phyloP scores from a whole-genome alignment of 2,113 vertebrate species.

The Ranitomeya variabilis region DNA sequence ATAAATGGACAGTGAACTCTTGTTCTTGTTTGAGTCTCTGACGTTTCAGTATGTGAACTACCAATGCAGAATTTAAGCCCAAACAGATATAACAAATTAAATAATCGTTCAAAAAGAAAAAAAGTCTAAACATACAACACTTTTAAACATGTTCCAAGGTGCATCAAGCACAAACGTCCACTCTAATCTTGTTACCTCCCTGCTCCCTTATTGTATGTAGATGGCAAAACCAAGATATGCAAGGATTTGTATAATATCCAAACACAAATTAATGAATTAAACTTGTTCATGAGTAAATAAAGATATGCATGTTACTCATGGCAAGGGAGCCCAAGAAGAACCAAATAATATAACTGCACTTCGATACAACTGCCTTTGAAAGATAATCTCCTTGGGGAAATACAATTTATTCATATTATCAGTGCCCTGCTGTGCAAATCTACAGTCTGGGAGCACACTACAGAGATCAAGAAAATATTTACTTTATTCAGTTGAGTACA shows the following conservation, averaged over 20 bases:
- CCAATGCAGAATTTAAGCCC: too few relatives aligned
- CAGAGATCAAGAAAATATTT: conserved; percentile 87
- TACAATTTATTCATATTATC: conserved; percentile 87
- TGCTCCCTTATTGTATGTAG: not conserved
- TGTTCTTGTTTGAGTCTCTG: too few relatives aligned
- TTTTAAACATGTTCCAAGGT: not conserved
- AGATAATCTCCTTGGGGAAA: conserved; percentile 84
- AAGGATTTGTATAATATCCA: conserved; percentile 33
- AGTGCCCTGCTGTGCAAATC: conserved; percentile 85
- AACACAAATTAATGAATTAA: conserved; percentile 67
- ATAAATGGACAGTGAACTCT: too few relatives aligned
- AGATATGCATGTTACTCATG: conserved; percentile 65
- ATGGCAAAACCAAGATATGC: not conserved
- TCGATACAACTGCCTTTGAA: conserved; percentile 84
- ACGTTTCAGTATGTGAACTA: too few relatives aligned
- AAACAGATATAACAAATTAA: too few relatives aligned
- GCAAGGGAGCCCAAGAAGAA: conserved; percentile 73
- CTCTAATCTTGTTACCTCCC: not conserved
- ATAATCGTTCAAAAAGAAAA: too few relatives aligned
- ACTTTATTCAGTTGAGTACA: conserved; percentile 85
- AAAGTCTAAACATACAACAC: not conserved
- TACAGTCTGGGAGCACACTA: conserved; percentile 84
- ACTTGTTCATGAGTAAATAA: conserved; percentile 68
- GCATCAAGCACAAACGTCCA: not conserved
- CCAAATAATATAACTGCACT: conserved; percentile 75